Conservation (phyloP, 2,113 vertebrate species). For the Entelurus aequoreus region DNA sequence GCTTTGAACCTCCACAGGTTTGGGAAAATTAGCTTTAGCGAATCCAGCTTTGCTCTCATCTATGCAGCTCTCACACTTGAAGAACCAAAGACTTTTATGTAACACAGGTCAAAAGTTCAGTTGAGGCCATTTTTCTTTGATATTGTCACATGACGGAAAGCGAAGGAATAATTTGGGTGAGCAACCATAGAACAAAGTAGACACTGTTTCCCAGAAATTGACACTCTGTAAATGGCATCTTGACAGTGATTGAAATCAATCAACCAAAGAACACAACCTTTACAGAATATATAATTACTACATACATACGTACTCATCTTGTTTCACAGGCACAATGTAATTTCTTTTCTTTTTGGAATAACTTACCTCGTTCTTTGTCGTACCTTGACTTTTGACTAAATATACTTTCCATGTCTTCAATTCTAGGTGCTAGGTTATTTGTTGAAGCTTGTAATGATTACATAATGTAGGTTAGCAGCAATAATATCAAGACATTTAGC, state of each 20-base stretch:
- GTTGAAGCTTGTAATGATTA: no score
- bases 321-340: no score
- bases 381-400: no score
- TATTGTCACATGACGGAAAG: constrained; percentile 35
- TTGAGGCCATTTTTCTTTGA: constrained; percentile 22
- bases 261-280: constrained; percentile 18
- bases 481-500: no score
- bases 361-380: no score
- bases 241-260: constrained; percentile 52
- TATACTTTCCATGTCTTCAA: no score
- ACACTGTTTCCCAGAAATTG: constrained; percentile 31
- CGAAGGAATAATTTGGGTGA: constrained; percentile 32
- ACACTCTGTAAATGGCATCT: constrained; percentile 48
- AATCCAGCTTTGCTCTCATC: constrained; percentile 4
- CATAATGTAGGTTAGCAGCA: no score
- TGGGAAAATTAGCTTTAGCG: constrained; percentile 14
- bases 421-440: no score
- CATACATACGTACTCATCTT: background rate
- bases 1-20: constrained; percentile 5
- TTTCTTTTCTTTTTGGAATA: no score
- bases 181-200: constrained; percentile 30
- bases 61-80: constrained; percentile 21
- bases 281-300: background rate
- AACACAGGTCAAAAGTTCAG: constrained; percentile 44
- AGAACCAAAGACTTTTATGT: constrained; percentile 17